Conservation (phyloP, 2,113 vertebrate species). For the Rhinoptilus africanus region DNA sequence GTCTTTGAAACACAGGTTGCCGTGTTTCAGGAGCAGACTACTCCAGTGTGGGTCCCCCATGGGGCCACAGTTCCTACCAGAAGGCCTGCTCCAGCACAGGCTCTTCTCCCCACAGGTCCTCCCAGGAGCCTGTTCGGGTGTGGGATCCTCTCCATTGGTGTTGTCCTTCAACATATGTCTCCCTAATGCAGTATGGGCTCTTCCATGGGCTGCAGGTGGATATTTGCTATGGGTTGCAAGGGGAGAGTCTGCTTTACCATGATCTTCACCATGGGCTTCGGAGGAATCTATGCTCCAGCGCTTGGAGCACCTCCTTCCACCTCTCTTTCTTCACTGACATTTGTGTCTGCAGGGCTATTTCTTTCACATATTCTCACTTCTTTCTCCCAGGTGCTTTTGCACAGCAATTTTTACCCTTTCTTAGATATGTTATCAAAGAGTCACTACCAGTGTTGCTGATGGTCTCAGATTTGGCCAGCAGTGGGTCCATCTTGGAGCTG, state of each 20-base stretch:
- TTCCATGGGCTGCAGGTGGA: neutral
- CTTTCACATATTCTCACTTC: neutral
- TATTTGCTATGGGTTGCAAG: neutral
- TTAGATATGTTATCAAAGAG: neutral
- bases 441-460: accelerated
- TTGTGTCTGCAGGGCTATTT: neutral
- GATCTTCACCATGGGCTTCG: neutral
- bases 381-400: neutral
- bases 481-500: accelerated
- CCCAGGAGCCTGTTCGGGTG: neutral
- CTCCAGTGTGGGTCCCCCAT: accelerated
- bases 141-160: neutral
- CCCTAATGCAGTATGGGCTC: neutral
- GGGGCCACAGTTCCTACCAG: neutral
- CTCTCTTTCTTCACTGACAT: neutral
- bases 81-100: accelerated
- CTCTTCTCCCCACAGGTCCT: neutral
- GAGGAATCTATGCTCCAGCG: accelerated
- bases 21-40: neutral
- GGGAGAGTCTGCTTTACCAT: neutral
- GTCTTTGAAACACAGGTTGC: neutral
- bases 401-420: neutral
- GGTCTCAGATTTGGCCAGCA: neutral
- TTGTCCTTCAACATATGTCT: neutral
- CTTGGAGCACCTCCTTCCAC: neutral